Base-by-base conservation (phyloP, 2,797 vertebrate genomes). In the Onychomys leucogaster region DNA sequence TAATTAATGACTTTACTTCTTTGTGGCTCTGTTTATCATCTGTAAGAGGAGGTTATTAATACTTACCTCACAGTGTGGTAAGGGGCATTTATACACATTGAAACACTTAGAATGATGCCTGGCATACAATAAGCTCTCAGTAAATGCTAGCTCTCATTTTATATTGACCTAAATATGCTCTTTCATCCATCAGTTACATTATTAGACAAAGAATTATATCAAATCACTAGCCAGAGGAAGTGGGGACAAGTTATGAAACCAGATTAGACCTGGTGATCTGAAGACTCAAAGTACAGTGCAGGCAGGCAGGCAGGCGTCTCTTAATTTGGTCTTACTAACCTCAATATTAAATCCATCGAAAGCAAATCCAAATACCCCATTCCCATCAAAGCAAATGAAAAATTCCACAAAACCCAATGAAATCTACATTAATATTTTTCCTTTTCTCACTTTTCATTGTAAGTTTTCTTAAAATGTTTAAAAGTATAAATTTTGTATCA, bases 301-400 rank as follows among this genome's bases (percentile, higher is more conserved):
- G 37, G 43, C n/a, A n/a, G 37, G 43, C n/a, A n/a, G n/a, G n/a
- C n/a, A 95, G 84, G 69, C 52, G 34, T 95, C 69, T 89, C 43
- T 59, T 93, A 67, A 89, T 52, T 84, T 87, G 75, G 63, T 76
- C 65, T 93, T 96, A 78, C 88, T 82, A 80, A 95, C 65, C 19
- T 91, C 65, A 75, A 69, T 76, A 82, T 12, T 84, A 83, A 95
- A 90, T 84, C 69, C n/a, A 78, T 78, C 80, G 37, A 88, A 91
- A 83, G 65, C 67, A 85, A 92, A 94, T 85, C 90, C 27, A 91
- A 89, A 89, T 73, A 90, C 52, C 80, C 67, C 61, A 95, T 89
- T 94, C 78, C 71, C 89, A 97, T 86, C 61, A 96, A 91, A 91
- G 57, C 76, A 92, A 96, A 94, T 92, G 43, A 93, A 96, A 96